A percentile compares a stretch with the other conserved stretches of the same genome.
These are phyloP conservation scores for Nothoprocta pentlandii DNA, from an alignment of 2,113 vertebrate species.

Conservation along the genomic window DNA sequence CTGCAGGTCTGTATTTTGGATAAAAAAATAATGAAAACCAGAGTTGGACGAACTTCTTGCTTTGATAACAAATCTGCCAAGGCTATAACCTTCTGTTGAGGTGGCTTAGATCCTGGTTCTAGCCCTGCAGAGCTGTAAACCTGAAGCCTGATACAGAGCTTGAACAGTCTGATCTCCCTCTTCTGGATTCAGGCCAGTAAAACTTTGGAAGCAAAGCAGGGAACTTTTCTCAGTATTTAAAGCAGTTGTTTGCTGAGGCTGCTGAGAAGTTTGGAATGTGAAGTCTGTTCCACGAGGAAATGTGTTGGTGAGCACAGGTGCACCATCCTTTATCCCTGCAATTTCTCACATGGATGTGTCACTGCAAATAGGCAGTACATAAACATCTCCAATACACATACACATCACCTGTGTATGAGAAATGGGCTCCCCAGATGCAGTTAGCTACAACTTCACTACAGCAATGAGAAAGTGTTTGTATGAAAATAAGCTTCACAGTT, in stretches of 20 bases:
- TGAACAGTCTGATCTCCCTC: not conserved
- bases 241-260: not conserved
- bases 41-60: not conserved
- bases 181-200: not conserved
- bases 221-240: not conserved
- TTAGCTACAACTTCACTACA: not conserved
- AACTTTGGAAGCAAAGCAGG: not conserved
- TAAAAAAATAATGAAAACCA: not conserved
- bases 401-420: not conserved
- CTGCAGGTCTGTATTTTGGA: not conserved
- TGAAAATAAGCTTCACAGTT: not conserved
- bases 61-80: not conserved
- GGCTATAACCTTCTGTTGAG: not conserved
- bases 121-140: not conserved
- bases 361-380: not conserved
- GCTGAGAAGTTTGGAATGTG: not conserved
- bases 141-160: not conserved
- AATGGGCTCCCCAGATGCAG: not conserved
- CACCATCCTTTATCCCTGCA: not conserved
- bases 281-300: rapidly evolving
- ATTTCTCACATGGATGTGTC: not conserved
- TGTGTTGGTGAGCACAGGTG: not conserved
- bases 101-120: not conserved
- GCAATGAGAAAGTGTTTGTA: not conserved
- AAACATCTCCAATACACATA: not conserved